Conservation (phyloP, 2,113 vertebrate species). For the Charina bottae region DNA sequence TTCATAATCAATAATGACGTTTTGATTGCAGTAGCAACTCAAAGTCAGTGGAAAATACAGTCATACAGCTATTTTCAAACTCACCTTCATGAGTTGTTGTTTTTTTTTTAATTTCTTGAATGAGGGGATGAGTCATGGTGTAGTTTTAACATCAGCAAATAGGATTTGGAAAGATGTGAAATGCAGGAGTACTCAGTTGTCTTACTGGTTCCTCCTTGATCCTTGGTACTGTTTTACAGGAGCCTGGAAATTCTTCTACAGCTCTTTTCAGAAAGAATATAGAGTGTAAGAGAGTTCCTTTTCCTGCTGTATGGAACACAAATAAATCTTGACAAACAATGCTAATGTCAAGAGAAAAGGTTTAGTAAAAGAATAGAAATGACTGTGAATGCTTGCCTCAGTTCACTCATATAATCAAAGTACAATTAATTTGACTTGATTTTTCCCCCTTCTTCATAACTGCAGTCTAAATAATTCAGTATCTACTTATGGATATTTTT, state of each 20-base stretch:
- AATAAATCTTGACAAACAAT: not conserved
- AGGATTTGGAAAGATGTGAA: not conserved
- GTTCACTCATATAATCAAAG: not conserved
- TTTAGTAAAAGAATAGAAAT: not conserved
- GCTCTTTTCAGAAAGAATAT: not conserved
- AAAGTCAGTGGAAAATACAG: not conserved
- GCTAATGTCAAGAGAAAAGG: not conserved
- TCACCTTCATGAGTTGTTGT: not conserved
- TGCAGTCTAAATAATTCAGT: not conserved
- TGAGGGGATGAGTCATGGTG: not conserved
- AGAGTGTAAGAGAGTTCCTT: not conserved
- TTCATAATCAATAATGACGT: not conserved
- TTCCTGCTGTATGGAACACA: not conserved
- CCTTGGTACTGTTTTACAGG: not conserved
- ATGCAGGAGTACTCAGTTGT: not conserved
- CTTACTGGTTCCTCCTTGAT: not conserved
- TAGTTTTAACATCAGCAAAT: not conserved
- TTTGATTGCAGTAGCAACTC: not conserved
- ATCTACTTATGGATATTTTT: not conserved
- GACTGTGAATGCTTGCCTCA: too few species aligned
- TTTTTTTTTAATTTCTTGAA: not conserved
- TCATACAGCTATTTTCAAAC: not conserved
- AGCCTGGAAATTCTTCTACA: not conserved
- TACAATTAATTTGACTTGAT: not conserved
- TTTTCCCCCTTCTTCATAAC: not conserved